These are phyloP conservation scores for Forficula auricularia DNA, from an alignment of 1,140 invertebrate genomes.

Conservation along the genomic window DNA sequence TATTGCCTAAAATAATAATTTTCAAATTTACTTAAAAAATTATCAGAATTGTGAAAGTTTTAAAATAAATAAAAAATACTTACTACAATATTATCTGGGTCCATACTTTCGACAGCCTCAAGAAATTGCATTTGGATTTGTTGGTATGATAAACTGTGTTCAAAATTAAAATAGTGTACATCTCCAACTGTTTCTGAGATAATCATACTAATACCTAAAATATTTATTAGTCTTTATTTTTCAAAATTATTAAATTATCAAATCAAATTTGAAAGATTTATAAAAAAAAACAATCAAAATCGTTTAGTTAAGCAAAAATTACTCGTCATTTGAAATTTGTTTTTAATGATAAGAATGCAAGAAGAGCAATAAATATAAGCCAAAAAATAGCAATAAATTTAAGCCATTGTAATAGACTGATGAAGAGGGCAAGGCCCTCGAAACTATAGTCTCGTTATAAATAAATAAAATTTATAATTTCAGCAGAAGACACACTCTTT, in stretches of 20 bases:
- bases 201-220: neutral
- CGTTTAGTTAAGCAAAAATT: too few species aligned
- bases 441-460: too few species aligned
- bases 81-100: constrained; percentile 65
- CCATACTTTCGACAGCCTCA: constrained; percentile 56
- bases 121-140: constrained; percentile 49
- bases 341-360: too few species aligned
- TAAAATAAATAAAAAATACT: constrained; percentile 16
- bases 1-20: constrained; percentile 34
- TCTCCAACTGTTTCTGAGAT: constrained; percentile 11
- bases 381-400: too few species aligned
- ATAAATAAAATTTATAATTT: too few species aligned
- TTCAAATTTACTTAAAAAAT: constrained; percentile 4
- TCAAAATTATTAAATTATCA: constrained; percentile 8
- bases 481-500: too few species aligned
- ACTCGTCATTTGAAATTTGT: too few species aligned
- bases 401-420: too few species aligned
- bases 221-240: constrained; percentile 7
- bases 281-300: constrained; percentile 1
- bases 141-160: constrained; percentile 61
- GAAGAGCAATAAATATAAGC: too few species aligned
- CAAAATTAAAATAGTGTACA: constrained; percentile 54
- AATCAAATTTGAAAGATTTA: too few species aligned
- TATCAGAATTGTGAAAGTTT: constrained; percentile 1
- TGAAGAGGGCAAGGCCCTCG: too few species aligned